Evolutionary conservation across 2,113 vertebrate genomes (phyloP), one percentile per base, ranked within the genome.

Genomic region (Bombycilla garrulus): DNA sequence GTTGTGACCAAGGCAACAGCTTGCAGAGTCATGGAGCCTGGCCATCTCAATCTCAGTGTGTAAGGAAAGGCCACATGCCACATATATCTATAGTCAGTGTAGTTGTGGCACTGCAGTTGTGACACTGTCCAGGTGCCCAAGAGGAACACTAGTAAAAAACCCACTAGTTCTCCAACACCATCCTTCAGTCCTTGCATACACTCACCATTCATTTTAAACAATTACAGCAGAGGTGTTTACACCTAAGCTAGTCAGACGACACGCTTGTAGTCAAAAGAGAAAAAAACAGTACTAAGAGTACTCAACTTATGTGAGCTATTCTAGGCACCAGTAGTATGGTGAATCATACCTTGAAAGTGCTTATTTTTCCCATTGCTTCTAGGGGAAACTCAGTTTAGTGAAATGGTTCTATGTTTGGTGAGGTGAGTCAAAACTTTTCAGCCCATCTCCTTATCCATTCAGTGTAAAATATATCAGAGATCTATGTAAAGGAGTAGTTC

Each of bases 41-140:
- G 13, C 9, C 29, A 24, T 45, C 42, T 11, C 33, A 66, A 17
- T 21, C 20, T 18, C 3, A 2, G 4, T 36, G 28, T 38, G 40
- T 48, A 84, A 78, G 60, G 15, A 84, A 81, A 81, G 22, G 14
- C 31, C 50, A 45, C 21, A 11, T 31, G 50, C 7, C 21, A 35
- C 0, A 12, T 14, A 0, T n/a, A 16, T 24, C 17, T 56, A 4
- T 11, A 36, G 11, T 51, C 51, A 71, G 7, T 28, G 20, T 14
- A 21, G 36, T 6, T 67, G 15, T 54, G 50, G 40, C 26, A 20
- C 6, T 25, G 15, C 11, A 22, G 40, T 7, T 66, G 18, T 48
- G 45, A 45, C 11, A 33, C 5, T 29, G 54, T 45, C 28, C n/a
- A 35, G 20, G n/a, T 31, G 28, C 21, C 28, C 57, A 71, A 35